phyloP scores from a whole-genome alignment of 2,888 invertebrate species.

The Lissonota sp. region DNA sequence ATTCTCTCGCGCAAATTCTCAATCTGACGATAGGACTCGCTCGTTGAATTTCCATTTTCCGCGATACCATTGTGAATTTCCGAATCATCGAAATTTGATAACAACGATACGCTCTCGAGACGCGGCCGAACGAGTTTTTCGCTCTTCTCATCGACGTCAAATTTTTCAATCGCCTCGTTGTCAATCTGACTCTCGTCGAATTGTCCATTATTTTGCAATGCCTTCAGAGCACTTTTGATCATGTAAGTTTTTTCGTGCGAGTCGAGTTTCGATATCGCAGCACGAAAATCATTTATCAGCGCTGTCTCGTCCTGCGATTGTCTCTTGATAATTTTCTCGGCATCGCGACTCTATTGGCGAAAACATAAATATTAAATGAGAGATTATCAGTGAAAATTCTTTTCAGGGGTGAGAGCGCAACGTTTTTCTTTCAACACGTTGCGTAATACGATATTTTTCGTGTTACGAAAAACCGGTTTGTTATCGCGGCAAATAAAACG shows the following conservation, averaged over 20 bases:
- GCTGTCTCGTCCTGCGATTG: slow-evolving; percentile 77
- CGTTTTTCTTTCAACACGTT: background rate
- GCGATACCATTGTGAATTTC: slow-evolving; percentile 64
- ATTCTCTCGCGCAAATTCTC: slow-evolving; percentile 84
- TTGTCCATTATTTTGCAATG: slow-evolving; percentile 71
- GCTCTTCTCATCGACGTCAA: slow-evolving; percentile 71
- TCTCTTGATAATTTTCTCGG: slow-evolving; percentile 78
- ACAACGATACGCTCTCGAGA: slow-evolving; percentile 70
- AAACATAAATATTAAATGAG: slow-evolving; percentile 34
- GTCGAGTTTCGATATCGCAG: slow-evolving; percentile 80
- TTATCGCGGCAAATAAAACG: slow-evolving; percentile 31
- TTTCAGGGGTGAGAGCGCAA: no score
- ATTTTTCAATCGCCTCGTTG: slow-evolving; percentile 75
- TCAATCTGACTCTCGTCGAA: no score
- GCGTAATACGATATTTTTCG: background rate
- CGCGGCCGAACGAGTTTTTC: slow-evolving; percentile 66
- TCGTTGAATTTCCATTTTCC: slow-evolving; percentile 39
- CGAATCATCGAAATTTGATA: slow-evolving; percentile 63
- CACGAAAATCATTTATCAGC: slow-evolving; percentile 80
- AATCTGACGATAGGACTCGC: slow-evolving; percentile 67
- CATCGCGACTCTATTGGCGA: slow-evolving; percentile 77
- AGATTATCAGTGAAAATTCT: background rate
- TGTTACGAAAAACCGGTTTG: background rate
- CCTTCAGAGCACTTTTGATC: slow-evolving; percentile 77
- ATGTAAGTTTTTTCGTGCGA: slow-evolving; percentile 80